Base-by-base conservation (phyloP, 2,797 vertebrate species). In the Momotus momota region DNA sequence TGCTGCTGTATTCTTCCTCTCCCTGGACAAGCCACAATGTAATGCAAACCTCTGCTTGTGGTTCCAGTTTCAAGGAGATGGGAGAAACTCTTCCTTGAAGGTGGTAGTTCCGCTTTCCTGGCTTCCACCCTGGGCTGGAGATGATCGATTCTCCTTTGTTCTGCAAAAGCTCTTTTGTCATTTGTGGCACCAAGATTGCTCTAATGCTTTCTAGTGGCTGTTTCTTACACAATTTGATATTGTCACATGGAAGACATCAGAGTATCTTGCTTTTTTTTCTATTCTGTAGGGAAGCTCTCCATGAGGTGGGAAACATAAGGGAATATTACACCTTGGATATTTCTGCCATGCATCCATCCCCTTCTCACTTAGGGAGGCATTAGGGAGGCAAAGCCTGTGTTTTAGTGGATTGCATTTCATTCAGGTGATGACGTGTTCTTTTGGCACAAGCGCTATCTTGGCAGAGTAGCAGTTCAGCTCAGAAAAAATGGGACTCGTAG, bases 101-200 rank as follows among this genome's bases (percentile, higher is more conserved):
- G 17, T 46, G 29, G 26, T 72, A 67, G 41, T 80, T 87, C 45
- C 29, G 85, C 23, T 10, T 87, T 77, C 40, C 52, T 54, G 40
- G 45, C 35, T 92, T 14, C n/a, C 41, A 35, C 12, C 12, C 5
- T 29, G 49, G 27, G 31, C 48, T 70, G 41, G 45, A 83, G 49
- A 33, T 67, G 61, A 20, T 41, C 38, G 49, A 69, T 88, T 72
- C 23, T 84, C 11, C 40, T n/a, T 65, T 88, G 38, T 9, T 49
- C 5, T 86, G 46, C 29, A 46, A 90, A 90, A 88, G 46, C 46
- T 77, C 38, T 90, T 86, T 69, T 88, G 70, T 79, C 17, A 31
- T 64, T 84, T 90, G 52, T 82, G 41, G 27, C 60, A n/a, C 17
- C 75, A 45, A 26, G 40, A 88, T 94, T 91, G 27, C 40, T n/a